Conservation (phyloP, 2,888 invertebrate genomes). For the Nemoura dubitans region DNA sequence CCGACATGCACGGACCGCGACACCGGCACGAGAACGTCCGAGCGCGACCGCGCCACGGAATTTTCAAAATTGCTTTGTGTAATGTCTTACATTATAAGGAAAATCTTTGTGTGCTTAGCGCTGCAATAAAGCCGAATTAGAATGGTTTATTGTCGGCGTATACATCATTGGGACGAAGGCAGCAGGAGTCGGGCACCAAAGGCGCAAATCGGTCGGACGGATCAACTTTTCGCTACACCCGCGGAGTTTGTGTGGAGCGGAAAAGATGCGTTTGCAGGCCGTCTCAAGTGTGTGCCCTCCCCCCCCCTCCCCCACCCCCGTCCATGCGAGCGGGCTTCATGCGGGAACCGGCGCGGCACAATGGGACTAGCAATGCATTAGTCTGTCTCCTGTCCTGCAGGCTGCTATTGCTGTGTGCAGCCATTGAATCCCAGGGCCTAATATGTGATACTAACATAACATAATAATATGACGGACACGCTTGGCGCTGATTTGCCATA, state of each 20-base stretch:
- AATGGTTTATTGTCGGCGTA: constrained; percentile 33
- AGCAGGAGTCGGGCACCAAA: too few species aligned
- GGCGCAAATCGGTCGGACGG: constrained; percentile 30
- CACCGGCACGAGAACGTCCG: too few species aligned
- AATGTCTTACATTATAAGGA: neutral
- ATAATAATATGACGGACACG: constrained; percentile 42
- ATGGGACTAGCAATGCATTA: constrained; percentile 25
- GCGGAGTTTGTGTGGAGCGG: constrained; percentile 45
- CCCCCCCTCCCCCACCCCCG: neutral
- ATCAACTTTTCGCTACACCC: constrained; percentile 47
- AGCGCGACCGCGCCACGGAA: too few species aligned
- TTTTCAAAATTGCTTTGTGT: neutral
- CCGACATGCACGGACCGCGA: neutral
- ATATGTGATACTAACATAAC: constrained; percentile 2
- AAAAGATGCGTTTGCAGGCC: constrained; percentile 42
- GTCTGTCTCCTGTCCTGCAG: too few species aligned
- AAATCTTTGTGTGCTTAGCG: neutral
- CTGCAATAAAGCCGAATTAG: constrained; percentile 37
- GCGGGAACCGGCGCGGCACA: neutral
- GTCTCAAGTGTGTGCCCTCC: constrained; percentile 42
- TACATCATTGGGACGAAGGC: constrained; percentile 27
- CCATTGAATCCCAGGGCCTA: neutral
- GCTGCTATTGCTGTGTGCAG: neutral
- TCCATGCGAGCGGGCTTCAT: neutral
- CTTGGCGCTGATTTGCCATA: constrained; percentile 34